Conservation (phyloP, 2,888 invertebrate species). For the Clanis bilineata region DNA sequence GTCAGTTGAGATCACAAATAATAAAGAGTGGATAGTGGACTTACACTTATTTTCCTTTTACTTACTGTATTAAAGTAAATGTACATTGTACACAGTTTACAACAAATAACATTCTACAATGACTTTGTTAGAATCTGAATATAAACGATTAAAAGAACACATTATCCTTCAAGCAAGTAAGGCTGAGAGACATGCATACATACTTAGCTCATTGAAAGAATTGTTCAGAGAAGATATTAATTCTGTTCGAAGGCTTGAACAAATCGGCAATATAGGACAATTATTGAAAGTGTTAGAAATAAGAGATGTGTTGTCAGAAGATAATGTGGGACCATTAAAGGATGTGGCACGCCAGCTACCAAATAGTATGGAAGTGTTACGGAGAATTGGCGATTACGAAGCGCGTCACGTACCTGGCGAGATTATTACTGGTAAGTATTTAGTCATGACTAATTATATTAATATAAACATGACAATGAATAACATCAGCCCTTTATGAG, state of each 20-base stretch:
- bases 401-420: constrained; percentile 38
- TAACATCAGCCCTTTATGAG: too few relatives aligned
- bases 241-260: constrained; percentile 63
- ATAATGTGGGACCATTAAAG: constrained; percentile 58
- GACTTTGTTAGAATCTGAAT: constrained; percentile 64
- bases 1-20: too few relatives aligned
- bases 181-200: constrained; percentile 48
- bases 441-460: too few relatives aligned
- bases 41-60: too few relatives aligned
- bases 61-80: too few relatives aligned
- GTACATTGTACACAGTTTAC: too few relatives aligned
- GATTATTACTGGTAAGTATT: constrained; percentile 50
- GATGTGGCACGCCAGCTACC: constrained; percentile 51
- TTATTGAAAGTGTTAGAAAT: constrained; percentile 62
- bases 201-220: constrained; percentile 56
- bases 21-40: too few relatives aligned
- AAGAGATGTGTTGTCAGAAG: constrained; percentile 60
- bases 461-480: too few relatives aligned
- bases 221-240: constrained; percentile 61
- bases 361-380: constrained; percentile 42
- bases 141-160: constrained; percentile 51
- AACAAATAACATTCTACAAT: constrained; percentile 36
- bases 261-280: constrained; percentile 55
- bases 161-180: constrained; percentile 47
- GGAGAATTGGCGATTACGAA: constrained; percentile 55